Percentiles rank a stretch among this genome's conserved stretches.
These are phyloP conservation scores for Meteorus cinctellus DNA, from an alignment of 2,888 invertebrate genomes.

Conservation along the genomic window DNA sequence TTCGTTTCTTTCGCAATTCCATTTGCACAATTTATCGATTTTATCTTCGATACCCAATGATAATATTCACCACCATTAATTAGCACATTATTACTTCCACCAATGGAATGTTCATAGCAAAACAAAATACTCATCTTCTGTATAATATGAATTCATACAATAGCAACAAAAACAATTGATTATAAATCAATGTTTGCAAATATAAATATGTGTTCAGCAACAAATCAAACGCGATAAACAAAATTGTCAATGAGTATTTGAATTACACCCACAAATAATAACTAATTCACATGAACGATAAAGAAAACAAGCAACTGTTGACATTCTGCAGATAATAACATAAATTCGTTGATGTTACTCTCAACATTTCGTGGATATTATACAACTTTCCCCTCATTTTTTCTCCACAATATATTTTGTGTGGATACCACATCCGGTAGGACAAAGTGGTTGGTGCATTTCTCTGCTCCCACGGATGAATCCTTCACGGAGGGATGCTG, in stretches of 20 bases:
- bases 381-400: not conserved
- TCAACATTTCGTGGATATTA: not conserved
- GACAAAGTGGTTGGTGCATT: slow-evolving; percentile 43
- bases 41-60: slow-evolving; percentile 47
- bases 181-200: not conserved
- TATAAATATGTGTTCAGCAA: not conserved
- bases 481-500: slow-evolving; percentile 53
- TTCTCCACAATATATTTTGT: slow-evolving; percentile 26
- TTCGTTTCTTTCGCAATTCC: slow-evolving; percentile 45
- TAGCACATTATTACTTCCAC: slow-evolving; percentile 50
- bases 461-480: slow-evolving; percentile 41
- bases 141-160: not conserved
- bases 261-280: no score
- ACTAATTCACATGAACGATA: no score
- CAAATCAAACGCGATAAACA: not conserved
- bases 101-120: slow-evolving; percentile 46
- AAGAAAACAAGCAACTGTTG: no score
- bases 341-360: not conserved
- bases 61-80: slow-evolving; percentile 54
- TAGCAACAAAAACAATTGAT: not conserved
- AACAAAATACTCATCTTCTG: slow-evolving; percentile 11
- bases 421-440: slow-evolving; percentile 19
- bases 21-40: slow-evolving; percentile 59
- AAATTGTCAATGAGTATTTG: not conserved
- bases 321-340: not conserved